Conservation (phyloP, 2,797 vertebrate species). For the Crenichthys baileyi region DNA sequence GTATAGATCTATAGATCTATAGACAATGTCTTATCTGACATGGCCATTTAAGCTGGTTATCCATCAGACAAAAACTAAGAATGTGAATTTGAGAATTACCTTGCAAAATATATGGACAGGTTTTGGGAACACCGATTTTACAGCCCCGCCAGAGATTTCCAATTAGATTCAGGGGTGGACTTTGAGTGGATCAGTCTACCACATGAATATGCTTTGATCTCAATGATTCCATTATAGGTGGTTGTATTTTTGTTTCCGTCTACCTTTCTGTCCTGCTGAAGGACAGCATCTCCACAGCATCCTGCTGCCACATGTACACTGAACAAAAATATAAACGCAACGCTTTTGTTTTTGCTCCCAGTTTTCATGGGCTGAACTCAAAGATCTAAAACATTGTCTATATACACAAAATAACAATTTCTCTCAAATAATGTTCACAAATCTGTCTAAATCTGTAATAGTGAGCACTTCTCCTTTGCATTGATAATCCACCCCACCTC, state of each 20-base stretch:
- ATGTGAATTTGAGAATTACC: conserved; percentile 9
- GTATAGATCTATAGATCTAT: too few species aligned
- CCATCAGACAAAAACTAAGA: conserved; percentile 6
- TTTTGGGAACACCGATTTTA: neutral
- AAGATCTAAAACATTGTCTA: too few species aligned
- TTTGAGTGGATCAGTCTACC: neutral
- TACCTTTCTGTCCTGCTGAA: neutral
- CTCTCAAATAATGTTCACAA: too few species aligned
- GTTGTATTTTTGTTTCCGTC: neutral
- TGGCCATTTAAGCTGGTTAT: conserved; percentile 16
- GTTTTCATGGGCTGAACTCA: too few species aligned
- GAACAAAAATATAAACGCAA: too few species aligned
- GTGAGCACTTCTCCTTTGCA: too few species aligned
- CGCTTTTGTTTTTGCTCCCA: too few species aligned
- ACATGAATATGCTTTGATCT: neutral
- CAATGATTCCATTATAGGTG: neutral
- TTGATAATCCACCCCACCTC: too few species aligned
- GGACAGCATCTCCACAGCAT: neutral
- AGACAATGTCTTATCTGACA: conserved; percentile 34
- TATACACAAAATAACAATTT: too few species aligned
- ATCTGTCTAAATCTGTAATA: too few species aligned
- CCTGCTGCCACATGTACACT: neutral
- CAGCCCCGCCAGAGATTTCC: neutral
- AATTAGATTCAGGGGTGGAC: neutral
- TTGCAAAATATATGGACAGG: neutral